phyloP scores from a whole-genome alignment of 2,888 invertebrate species.

The Chesias legatella region DNA sequence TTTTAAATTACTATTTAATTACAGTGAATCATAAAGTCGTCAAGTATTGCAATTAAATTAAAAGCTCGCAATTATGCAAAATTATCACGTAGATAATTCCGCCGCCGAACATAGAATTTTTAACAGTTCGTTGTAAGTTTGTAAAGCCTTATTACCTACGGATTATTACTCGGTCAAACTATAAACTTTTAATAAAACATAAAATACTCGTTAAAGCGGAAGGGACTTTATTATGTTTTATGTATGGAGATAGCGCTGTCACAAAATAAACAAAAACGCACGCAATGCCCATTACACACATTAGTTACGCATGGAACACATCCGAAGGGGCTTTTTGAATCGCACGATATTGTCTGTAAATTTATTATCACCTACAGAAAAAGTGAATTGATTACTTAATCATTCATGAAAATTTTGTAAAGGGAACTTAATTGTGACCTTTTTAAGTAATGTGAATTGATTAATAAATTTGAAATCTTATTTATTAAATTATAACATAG shows the following conservation, averaged over 20 bases:
- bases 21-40: not conserved
- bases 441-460: too few relatives aligned
- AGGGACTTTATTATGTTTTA: slow-evolving; percentile 28
- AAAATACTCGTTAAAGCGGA: slow-evolving; percentile 29
- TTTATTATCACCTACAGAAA: too few relatives aligned
- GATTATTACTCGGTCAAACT: slow-evolving; percentile 21
- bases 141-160: slow-evolving; percentile 17
- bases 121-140: not conserved
- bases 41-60: slow-evolving; percentile 2
- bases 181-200: slow-evolving; percentile 30
- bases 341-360: slow-evolving; percentile 1
- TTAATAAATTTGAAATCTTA: too few relatives aligned
- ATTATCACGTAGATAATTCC: slow-evolving; percentile 10
- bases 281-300: slow-evolving; percentile 25
- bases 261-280: slow-evolving; percentile 28
- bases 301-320: slow-evolving; percentile 41
- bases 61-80: slow-evolving; percentile 18
- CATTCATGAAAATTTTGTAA: too few relatives aligned
- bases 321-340: slow-evolving; percentile 11
- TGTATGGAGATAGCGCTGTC: slow-evolving; percentile 22
- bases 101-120: not conserved
- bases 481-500: too few relatives aligned
- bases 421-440: too few relatives aligned
- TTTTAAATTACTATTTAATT: too few relatives aligned
- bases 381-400: too few relatives aligned